Evolutionary conservation across 2,797 vertebrate species (phyloP), one percentile per base, ranked within the genome.

Genomic region (Petrocephalus schoutedeni): DNA sequence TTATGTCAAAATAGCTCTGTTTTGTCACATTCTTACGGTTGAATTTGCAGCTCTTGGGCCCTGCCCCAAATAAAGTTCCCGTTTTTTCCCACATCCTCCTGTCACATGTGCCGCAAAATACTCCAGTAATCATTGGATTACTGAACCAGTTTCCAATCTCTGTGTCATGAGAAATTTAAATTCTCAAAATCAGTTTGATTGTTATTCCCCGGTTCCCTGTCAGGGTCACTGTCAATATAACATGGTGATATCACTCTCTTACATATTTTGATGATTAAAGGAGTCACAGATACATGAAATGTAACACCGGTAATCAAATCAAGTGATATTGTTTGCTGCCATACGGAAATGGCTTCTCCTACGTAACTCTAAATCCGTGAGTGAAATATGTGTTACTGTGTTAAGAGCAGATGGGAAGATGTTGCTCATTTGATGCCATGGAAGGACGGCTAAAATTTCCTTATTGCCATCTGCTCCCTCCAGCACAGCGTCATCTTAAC

Each of bases 391-490:
- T 77, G 36, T 77, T 77, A 45, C 71, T n/a, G 41, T 77, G 71
- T 77, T 77, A 77, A 45, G 41, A n/a, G 36, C 71, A 77, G 71
- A 77, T 77, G 71, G 71, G 71, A 77, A 41, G 71, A 45, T 45
- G 71, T 77, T 77, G 71, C 71, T 77, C 36, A 77, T 77, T 77
- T n/a, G 32, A 77, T 45, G 71, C 16, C 71, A 77, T 77, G 32
- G 36, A 36, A 77, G 36, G 41, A 45, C 41, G 36, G 41, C 71
- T 77, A 77, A 77, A 77, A 77, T 77, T n/a, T 77, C 71, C 71
- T 77, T 77, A 77, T 77, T 77, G 71, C 71, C 71, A 77, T 77
- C 71, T 77, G 71, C 36, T 77, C 19, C 41, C 19, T 77, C 71
- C 71, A 77, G 71, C 71, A 45, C 16, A 45, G 19, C 16, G 19